Base-by-base conservation (phyloP, 2,888 invertebrate genomes). In the Alentia gelatinosa region DNA sequence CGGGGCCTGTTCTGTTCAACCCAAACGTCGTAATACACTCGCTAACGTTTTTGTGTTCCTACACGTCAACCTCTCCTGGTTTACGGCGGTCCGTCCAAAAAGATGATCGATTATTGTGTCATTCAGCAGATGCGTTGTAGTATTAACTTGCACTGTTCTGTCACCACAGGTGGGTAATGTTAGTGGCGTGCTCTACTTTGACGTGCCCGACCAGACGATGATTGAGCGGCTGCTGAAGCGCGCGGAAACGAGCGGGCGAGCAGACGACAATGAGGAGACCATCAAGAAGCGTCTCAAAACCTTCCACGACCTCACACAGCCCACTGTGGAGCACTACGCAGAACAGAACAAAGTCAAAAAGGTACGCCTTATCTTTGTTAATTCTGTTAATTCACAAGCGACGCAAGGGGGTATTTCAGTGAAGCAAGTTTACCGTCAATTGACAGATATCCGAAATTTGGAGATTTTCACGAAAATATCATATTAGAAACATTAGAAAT, bases 211-310 rank as follows among this genome's bases (percentile, higher is more conserved):
- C 93, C 97, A 97, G 33, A 98, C 98, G 19, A 97, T 99, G 96
- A 97, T 97, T 0, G 96, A 97, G 93, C 97, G 98, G 68, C 97
- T 99, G 92, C 94, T 98, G 94, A 97, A 97, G 0, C 97, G 98
- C 92, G 98, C 98, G 0, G 97, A 97, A 94, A 97, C 97, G 90
- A 98, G 98, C 7, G 97, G 98, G 56, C 97, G 99, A 63, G 98
- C 98, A 0, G 99, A 99, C 95, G 99, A 99, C 96, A 99, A 99
- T 95, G 98, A 98, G 95, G 98, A 98, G 93, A 98, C 99, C 50
- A 98, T 99, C 95, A 98, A 98, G 95, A 98, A 98, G 92, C 97
- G 99, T 83, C 97, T 99, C 92, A 97, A 97, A 93, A 99, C 99
- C 90, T 99, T 99, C 96, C 97, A 98, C 95, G 97, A 97, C 30